Percentiles rank a stretch among this genome's conserved stretches.
phyloP scores from a whole-genome alignment of 2,797 vertebrate genomes.

The Anguilla megastoma region DNA sequence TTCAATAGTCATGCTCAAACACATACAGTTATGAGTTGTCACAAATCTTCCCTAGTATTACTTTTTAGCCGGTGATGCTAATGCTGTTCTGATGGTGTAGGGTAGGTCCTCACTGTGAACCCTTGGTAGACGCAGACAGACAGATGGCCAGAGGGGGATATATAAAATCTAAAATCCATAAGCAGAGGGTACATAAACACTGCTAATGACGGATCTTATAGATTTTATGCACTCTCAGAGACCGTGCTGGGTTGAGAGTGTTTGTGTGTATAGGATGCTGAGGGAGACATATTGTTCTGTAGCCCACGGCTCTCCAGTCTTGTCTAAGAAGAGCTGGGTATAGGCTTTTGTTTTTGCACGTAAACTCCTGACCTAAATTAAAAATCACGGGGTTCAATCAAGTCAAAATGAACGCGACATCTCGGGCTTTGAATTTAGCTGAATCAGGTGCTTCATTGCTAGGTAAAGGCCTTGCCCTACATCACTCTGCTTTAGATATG shows the following conservation, averaged over 20 bases:
- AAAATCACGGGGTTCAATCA: neutral
- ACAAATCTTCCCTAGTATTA: no score
- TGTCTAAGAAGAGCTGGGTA: neutral
- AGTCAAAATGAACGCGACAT: neutral
- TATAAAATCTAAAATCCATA: neutral
- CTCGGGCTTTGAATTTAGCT: neutral
- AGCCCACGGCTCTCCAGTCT: no score
- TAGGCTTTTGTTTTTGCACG: neutral
- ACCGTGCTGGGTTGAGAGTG: neutral
- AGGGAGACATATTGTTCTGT: neutral
- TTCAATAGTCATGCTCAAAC: no score
- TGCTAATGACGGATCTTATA: neutral
- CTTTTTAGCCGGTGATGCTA: neutral
- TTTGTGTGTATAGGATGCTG: neutral
- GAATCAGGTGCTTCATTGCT: neutral
- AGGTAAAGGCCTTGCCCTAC: neutral
- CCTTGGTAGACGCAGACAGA: neutral
- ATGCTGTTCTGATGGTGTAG: neutral
- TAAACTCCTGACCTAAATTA: neutral
- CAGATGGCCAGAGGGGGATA: neutral
- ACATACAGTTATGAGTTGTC: no score
- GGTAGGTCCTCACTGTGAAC: no score
- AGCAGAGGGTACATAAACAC: neutral
- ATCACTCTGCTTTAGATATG: neutral
- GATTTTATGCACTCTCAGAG: neutral